A percentile compares a stretch with the other conserved stretches of the same genome.
Conservation (phyloP, 2,797 vertebrate species). For the Cossypha niveicapilla region DNA sequence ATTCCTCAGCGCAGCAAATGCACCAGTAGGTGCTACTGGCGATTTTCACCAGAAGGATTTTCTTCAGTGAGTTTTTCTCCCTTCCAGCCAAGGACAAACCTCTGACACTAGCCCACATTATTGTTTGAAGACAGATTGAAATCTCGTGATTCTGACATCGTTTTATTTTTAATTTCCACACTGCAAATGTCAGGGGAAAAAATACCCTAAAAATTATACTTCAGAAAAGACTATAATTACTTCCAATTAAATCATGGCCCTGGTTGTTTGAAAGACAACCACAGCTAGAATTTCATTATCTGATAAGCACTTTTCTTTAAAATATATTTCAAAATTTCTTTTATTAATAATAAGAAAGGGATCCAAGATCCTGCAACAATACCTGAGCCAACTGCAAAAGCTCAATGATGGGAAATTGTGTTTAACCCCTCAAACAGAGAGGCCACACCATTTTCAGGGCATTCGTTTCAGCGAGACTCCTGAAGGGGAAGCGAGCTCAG, state of each 20-base stretch:
- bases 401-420: not conserved
- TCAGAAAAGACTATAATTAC: conserved; percentile 72
- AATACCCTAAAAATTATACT: conserved; percentile 71
- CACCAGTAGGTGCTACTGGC: not conserved
- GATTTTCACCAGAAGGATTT: not conserved
- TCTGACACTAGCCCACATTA: conserved; percentile 60
- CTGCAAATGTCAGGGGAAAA: conserved; percentile 68
- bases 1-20: not conserved
- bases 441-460: not conserved
- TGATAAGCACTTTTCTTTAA: conserved; percentile 55
- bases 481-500: not conserved
- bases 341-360: conserved; percentile 42
- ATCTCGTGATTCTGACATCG: conserved; percentile 56
- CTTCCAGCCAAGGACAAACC: conserved; percentile 53
- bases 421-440: conserved; percentile 5
- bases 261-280: conserved; percentile 68
- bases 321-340: conserved; percentile 53
- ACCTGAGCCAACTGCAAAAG: conserved; percentile 45
- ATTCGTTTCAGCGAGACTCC: not conserved
- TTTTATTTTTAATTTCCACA: conserved; percentile 68
- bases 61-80: not conserved
- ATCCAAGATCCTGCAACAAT: conserved; percentile 29
- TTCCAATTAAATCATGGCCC: conserved; percentile 69
- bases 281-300: conserved; percentile 70
- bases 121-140: conserved; percentile 64